Conservation (phyloP, 2,113 vertebrate species). For the Regulus satrapa region DNA sequence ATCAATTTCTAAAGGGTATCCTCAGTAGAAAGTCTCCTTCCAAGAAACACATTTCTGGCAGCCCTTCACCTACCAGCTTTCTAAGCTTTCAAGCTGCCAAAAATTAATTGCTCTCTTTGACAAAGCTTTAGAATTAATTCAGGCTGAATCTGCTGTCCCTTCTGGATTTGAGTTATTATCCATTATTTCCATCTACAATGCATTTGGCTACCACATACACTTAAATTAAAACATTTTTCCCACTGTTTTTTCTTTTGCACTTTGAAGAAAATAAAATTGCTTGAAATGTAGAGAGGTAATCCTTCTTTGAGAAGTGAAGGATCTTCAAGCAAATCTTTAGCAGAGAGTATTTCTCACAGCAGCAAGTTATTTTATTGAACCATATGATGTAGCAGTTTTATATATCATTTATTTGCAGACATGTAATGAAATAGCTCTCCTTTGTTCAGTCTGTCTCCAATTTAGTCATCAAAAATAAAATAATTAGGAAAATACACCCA, state of each 20-base stretch:
- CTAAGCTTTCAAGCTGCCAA: conserved; percentile 1
- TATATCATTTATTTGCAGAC: background rate
- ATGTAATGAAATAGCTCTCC: background rate
- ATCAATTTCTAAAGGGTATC: background rate
- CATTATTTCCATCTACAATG: background rate
- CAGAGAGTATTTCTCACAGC: background rate
- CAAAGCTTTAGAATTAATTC: conserved; percentile 15
- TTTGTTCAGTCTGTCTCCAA: background rate
- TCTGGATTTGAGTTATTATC: background rate
- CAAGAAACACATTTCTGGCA: background rate
- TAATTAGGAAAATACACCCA: background rate
- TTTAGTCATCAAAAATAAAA: background rate
- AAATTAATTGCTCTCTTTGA: conserved; percentile 22
- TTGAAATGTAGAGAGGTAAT: background rate
- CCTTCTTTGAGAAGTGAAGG: background rate
- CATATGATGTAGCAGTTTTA: background rate
- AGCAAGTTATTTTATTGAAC: background rate
- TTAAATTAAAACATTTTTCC: background rate
- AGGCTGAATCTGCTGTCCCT: background rate
- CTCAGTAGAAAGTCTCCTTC: background rate
- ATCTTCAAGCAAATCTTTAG: background rate
- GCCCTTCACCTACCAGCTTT: background rate
- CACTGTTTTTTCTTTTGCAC: background rate
- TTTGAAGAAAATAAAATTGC: background rate
- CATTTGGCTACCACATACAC: background rate